Conservation (phyloP, 64 coral and sea anemone species). For the Actinia equina region DNA sequence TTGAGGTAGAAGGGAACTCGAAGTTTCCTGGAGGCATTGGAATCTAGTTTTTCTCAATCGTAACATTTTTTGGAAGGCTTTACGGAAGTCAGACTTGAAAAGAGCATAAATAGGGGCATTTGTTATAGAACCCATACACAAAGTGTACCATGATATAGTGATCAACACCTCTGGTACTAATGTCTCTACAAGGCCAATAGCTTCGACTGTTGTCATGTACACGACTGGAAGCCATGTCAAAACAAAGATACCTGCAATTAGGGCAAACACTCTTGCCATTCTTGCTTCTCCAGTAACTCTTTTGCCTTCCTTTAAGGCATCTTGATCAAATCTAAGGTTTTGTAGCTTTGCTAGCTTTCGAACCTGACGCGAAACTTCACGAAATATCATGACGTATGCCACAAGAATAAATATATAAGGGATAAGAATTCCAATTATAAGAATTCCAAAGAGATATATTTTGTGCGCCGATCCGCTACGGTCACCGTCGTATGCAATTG, state of each 20-base stretch:
- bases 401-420: slow-evolving; percentile 81
- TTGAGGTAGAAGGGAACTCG: slow-evolving; percentile 4
- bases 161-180: slow-evolving; percentile 17
- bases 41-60: slow-evolving; percentile 25
- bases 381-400: slow-evolving; percentile 78
- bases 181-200: not conserved
- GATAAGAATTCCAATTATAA: slow-evolving; percentile 55
- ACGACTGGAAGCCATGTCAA: slow-evolving; percentile 61
- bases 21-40: slow-evolving; percentile 7
- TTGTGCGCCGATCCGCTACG: not conserved
- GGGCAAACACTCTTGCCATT: slow-evolving; percentile 49
- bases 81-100: slow-evolving; percentile 54
- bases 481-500: slow-evolving; percentile 35
- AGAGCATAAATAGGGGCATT: slow-evolving; percentile 56
- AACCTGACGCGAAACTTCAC: slow-evolving; percentile 67
- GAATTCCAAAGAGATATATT: slow-evolving; percentile 52
- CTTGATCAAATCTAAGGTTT: slow-evolving; percentile 20
- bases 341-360: slow-evolving; percentile 46
- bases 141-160: slow-evolving; percentile 50
- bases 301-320: slow-evolving; percentile 42
- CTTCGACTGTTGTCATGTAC: slow-evolving; percentile 49
- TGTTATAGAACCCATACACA: slow-evolving; percentile 33
- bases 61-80: slow-evolving; percentile 28
- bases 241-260: slow-evolving; percentile 59
- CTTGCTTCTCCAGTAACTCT: slow-evolving; percentile 43